phyloP scores from a whole-genome alignment of 2,113 vertebrate species.

The Dinomys branickii region DNA sequence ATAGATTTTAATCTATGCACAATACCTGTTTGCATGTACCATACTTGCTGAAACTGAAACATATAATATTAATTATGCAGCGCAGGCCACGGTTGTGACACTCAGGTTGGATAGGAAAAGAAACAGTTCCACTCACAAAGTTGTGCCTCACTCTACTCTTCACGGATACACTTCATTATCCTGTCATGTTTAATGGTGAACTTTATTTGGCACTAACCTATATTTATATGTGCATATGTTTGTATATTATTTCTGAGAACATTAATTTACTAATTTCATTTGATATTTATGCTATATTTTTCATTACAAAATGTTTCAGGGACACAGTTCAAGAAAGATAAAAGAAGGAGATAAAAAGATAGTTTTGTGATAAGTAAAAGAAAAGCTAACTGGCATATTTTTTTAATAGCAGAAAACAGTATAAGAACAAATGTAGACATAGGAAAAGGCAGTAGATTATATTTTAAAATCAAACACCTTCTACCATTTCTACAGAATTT shows the following conservation, averaged over 20 bases:
- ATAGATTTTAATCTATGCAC: not conserved
- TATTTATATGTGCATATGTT: not conserved
- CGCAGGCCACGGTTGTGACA: not conserved
- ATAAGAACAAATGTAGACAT: not conserved
- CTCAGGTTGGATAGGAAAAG: not conserved
- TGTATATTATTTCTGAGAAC: not conserved
- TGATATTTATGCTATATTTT: not conserved
- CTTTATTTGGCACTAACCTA: not conserved
- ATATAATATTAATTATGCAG: not conserved
- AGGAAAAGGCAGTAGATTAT: not conserved
- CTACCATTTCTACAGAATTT: not conserved
- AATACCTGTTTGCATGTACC: not conserved
- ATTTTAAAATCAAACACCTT: not conserved
- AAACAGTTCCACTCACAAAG: not conserved
- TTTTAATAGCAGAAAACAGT: not conserved
- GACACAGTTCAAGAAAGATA: not conserved
- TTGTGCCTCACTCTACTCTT: not conserved
- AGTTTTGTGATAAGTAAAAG: slow-evolving; percentile 10
- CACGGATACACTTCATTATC: not conserved
- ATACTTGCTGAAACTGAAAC: not conserved
- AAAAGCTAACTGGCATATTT: not conserved
- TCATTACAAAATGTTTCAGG: not conserved
- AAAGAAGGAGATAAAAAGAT: not conserved
- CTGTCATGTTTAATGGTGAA: too few species aligned
- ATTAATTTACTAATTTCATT: not conserved